phyloP scores from a whole-genome alignment of 2,888 invertebrate genomes.

The Sphaerophoria taeniata region DNA sequence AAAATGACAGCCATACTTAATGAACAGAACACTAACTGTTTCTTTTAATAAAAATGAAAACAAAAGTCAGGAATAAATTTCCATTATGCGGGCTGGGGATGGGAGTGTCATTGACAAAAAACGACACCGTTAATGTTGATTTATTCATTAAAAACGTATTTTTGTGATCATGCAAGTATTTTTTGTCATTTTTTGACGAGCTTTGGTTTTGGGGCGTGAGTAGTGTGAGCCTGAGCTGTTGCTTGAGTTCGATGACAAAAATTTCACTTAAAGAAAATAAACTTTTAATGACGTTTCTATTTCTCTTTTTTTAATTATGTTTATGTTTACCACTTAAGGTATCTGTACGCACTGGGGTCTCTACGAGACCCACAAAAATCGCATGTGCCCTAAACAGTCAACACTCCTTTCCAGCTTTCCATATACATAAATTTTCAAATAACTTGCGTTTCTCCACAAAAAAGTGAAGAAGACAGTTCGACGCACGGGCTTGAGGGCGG shows the following conservation, averaged over 20 bases:
- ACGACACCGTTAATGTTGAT: slow-evolving; percentile 49
- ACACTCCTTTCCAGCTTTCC: slow-evolving; percentile 50
- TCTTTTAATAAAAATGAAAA: neutral
- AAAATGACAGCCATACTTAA: slow-evolving; percentile 9
- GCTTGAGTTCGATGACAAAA: neutral
- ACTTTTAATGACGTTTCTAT: slow-evolving; percentile 27
- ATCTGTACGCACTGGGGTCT: slow-evolving; percentile 61
- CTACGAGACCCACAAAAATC: too few species aligned
- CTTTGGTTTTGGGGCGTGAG: slow-evolving; percentile 48
- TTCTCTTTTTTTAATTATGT: slow-evolving; percentile 50
- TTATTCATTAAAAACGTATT: too few species aligned
- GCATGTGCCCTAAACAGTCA: neutral
- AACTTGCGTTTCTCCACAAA: slow-evolving; percentile 38
- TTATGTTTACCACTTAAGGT: slow-evolving; percentile 69
- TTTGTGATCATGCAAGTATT: slow-evolving; percentile 65
- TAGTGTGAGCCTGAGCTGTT: neutral
- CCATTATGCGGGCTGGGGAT: slow-evolving; percentile 39
- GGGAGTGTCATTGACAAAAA: slow-evolving; percentile 43
- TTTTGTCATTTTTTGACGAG: slow-evolving; percentile 13
- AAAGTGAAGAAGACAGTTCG: neutral
- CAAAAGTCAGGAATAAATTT: slow-evolving; percentile 56
- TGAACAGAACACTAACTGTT: neutral
- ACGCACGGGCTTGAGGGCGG: neutral
- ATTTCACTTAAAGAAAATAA: slow-evolving; percentile 46
- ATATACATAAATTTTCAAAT: slow-evolving; percentile 66